A percentile compares a stretch with the other conserved stretches of the same genome.
phyloP scores from a whole-genome alignment of 2,113 vertebrate species.

The Miniopterus natalensis region DNA sequence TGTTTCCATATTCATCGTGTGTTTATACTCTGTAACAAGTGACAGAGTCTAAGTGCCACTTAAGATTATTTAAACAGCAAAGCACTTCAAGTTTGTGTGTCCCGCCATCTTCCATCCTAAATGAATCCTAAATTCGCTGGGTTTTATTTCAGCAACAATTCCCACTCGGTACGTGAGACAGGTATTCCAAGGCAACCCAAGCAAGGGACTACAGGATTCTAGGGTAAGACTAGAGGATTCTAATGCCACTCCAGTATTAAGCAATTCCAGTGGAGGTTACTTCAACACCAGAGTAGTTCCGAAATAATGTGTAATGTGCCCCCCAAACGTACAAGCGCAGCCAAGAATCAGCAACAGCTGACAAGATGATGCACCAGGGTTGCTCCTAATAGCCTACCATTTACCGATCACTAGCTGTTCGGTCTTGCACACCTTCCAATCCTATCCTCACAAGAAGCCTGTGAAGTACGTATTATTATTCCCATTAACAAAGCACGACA shows the following conservation, averaged over 20 bases:
- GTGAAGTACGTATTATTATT: not conserved
- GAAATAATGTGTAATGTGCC: not conserved
- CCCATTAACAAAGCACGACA: not conserved
- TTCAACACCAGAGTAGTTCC: not conserved
- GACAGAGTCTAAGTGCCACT: conserved; percentile 61
- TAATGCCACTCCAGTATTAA: not conserved
- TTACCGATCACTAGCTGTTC: not conserved
- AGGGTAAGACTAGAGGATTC: not conserved
- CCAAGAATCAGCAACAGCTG: not conserved
- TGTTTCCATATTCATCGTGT: conserved; percentile 62
- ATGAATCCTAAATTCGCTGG: not conserved
- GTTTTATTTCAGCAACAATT: not conserved
- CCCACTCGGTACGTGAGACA: not conserved
- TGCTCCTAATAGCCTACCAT: not conserved
- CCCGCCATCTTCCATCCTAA: not conserved
- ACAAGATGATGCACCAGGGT: not conserved
- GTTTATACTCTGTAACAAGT: conserved; percentile 78
- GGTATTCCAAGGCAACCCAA: conserved; percentile 19
- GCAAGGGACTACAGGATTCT: not conserved
- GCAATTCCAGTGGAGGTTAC: not conserved
- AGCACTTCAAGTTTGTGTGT: not conserved
- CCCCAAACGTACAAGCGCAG: not conserved
- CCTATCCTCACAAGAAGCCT: not conserved
- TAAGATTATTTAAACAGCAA: conserved; percentile 56
- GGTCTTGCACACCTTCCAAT: not conserved